These are phyloP conservation scores for Sarcophaga bullata DNA, from an alignment of 1,140 invertebrate species.

Conservation along the genomic window DNA sequence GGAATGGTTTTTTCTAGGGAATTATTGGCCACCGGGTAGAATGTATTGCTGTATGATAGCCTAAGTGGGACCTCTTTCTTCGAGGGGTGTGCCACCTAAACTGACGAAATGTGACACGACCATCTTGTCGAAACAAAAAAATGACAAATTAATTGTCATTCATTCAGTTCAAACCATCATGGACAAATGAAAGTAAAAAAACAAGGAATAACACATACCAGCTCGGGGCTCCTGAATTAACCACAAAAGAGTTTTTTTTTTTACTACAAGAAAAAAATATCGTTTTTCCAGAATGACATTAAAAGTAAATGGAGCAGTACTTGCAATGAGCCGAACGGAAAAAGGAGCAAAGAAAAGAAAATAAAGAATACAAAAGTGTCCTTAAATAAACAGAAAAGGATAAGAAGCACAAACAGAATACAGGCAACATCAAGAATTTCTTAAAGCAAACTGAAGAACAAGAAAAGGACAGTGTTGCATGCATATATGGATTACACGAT, in stretches of 20 bases:
- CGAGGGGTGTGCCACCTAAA: too few species aligned
- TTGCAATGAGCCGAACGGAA: conserved; percentile 23
- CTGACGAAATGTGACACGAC: too few species aligned
- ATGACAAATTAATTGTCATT: too few species aligned
- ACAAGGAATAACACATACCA: neutral
- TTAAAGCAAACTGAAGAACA: too few species aligned
- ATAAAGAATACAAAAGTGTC: neutral
- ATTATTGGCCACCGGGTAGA: too few species aligned
- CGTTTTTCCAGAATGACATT: conserved; percentile 35
- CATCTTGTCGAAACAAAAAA: neutral
- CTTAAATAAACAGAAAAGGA: neutral
- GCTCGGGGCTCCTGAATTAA: conserved; percentile 19
- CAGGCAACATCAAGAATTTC: too few species aligned
- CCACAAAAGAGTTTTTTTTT: conserved; percentile 24
- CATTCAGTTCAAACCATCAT: too few species aligned
- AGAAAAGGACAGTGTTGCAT: neutral
- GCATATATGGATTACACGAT: neutral
- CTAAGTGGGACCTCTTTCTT: too few species aligned
- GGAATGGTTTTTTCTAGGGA: too few species aligned
- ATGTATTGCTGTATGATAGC: too few species aligned
- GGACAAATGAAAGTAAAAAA: too few species aligned
- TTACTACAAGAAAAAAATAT: neutral
- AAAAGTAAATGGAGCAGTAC: conserved; percentile 34
- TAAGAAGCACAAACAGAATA: too few species aligned
- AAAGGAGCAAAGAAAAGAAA: neutral